Evolutionary conservation across 2,797 vertebrate species (phyloP), one percentile per base, ranked within the genome.

Genomic region (Acanthopagrus latus): DNA sequence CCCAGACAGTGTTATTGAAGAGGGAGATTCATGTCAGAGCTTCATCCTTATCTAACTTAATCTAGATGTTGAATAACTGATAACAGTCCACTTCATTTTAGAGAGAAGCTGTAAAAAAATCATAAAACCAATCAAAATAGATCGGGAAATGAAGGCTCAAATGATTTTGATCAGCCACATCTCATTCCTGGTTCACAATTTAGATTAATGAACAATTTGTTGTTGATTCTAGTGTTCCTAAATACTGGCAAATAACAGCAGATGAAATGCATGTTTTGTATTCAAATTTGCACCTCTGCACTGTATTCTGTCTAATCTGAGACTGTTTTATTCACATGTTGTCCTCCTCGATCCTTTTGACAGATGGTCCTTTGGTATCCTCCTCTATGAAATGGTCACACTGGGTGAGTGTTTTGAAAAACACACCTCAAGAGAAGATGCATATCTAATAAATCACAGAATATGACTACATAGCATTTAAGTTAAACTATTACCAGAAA

Each of bases 301-400:
- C 3, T n/a, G 2, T n/a, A 12, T 21, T 2, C 6, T 21, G 16
- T 55, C 23, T 59, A 33, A 73, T 16, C 21, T 20, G 10, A 16
- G 1, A 29, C 16, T 5, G 1, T 4, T 46, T 27, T 29, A 7
- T 1, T 64, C 4, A 50, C 51, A 58, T 44, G 5, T 25, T 13
- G 9, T 13, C 3, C 13, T 38, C 38, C 17, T 78, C 7, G 0
- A 33, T 8, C 44, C 11, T 91, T 33, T 72, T 91, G 86, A 56
- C 92, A 99, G 98, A 66, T 99, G 97, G 98, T 98, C 97, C 3
- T 98, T 99, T 84, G 97, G 98, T 65, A 94, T 98, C 84, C 94
- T 99, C n/a, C 93, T 99, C 4, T 97, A 96, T 90, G 98, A 99
- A 93, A 98, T 99, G 96, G 92, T 96, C 83, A 97, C 97, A 25